A percentile compares a stretch with the other conserved stretches of the same genome.
These are phyloP conservation scores for Oryzaephilus surinamensis DNA, from an alignment of 1,140 invertebrate genomes.

Conservation along the genomic window DNA sequence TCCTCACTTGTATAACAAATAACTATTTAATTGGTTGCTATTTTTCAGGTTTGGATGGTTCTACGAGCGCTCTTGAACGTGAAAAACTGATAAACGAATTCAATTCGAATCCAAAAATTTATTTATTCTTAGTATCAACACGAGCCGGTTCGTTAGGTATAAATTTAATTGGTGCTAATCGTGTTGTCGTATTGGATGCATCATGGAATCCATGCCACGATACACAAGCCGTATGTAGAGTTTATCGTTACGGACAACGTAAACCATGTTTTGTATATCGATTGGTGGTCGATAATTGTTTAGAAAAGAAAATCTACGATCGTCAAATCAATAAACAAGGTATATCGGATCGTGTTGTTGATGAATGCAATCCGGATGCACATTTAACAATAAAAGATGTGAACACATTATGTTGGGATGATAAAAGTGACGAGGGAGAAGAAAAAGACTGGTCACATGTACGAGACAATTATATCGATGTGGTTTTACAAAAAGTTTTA, in stretches of 20 bases:
- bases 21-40: slow-evolving; percentile 7
- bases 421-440: slow-evolving; percentile 66
- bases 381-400: slow-evolving; percentile 92
- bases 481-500: slow-evolving; percentile 62
- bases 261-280: slow-evolving; percentile 94
- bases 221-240: slow-evolving; percentile 94
- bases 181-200: slow-evolving; percentile 95
- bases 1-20: slow-evolving; percentile 3
- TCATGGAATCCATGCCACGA: slow-evolving; percentile 99
- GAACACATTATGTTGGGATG: slow-evolving; percentile 85
- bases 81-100: slow-evolving; percentile 97
- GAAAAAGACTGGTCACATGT: slow-evolving; percentile 57
- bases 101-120: slow-evolving; percentile 81
- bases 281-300: slow-evolving; percentile 90
- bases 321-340: slow-evolving; percentile 94
- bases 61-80: slow-evolving; percentile 84
- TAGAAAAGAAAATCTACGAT: slow-evolving; percentile 98
- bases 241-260: slow-evolving; percentile 92
- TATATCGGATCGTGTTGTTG: slow-evolving; percentile 94
- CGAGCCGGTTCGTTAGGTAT: slow-evolving; percentile 94
- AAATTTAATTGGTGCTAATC: slow-evolving; percentile 93
- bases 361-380: slow-evolving; percentile 95
- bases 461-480: slow-evolving; percentile 68
- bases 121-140: slow-evolving; percentile 94
- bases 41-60: slow-evolving; percentile 76